Base-by-base conservation (phyloP, 1,140 invertebrate species). In the Drosophila busckii region DNA sequence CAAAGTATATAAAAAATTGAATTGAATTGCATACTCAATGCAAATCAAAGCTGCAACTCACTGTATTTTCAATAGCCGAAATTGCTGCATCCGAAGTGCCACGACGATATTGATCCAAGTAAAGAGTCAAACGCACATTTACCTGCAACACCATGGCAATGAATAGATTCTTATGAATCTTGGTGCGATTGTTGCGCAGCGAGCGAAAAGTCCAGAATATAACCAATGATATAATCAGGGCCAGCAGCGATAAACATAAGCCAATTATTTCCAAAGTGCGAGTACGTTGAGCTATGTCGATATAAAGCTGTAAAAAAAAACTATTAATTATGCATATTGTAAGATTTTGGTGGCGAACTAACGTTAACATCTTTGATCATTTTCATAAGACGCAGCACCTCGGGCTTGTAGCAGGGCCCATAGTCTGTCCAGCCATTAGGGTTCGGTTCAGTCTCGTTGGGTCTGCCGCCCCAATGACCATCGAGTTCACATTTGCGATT, bases 81-180 rank as follows among this genome's bases (percentile, higher is more conserved):
- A 68, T 53, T 10, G 67, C 49, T 7, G 68, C 41, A 25, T 64
- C 61, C 19, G 61, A 46, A 32, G 52, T 87, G 5, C 69, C 80
- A 40, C 90, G 73, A 2, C 88, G 88, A 28, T 94, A 88, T 73
- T 96, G 93, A 86, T 97, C 95, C 37, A 95, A 91, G 88, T 97
- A 97, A n/a, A 96, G 84, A 0, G 92, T 92, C 28, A 97, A 89
- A 42, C 95, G 89, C n/a, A 96, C 92, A 15, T 94, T 84, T 1
- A 97, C 94, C 87, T 97, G 94, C 8, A 95, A 90, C 20, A 95
- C 89, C 90, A 96, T 96, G 0, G 95, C 94, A 1, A 94, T 89
- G 85, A 97, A 97, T 13, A 97, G 89, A 75, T 96, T 95, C 82
- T 94, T 93, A 84, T 97, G 96, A 42, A 97, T 96, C 44, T 93